A percentile compares a stretch with the other conserved stretches of the same genome.
phyloP scores from a whole-genome alignment of 2,888 invertebrate genomes.

The Malthinus seriepunctatus region DNA sequence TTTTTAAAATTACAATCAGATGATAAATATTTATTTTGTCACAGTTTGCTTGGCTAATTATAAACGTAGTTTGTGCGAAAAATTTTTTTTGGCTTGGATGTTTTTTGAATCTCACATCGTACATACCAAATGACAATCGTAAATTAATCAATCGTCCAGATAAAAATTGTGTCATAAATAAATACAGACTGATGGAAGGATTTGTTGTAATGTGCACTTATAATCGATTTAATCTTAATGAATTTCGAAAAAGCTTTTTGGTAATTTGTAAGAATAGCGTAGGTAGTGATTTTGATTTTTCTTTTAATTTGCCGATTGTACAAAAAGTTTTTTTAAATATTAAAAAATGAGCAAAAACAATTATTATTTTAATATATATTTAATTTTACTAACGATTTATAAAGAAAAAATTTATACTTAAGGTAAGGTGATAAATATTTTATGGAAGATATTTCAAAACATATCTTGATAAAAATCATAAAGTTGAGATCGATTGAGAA shows the following conservation, averaged over 20 bases:
- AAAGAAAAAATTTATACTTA: conserved; percentile 11
- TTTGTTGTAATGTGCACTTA: no score
- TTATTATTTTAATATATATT: conserved; percentile 18
- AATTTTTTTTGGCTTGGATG: conserved; percentile 1
- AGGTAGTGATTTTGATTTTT: conserved; percentile 6
- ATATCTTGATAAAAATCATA: conserved; percentile 15
- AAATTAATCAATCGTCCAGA: no score
- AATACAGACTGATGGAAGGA: conserved; percentile 7
- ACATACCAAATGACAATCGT: no score
- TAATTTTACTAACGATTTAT: conserved; percentile 19
- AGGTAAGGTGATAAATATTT: conserved; percentile 18
- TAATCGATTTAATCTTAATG: no score
- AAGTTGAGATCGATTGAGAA: conserved; percentile 14
- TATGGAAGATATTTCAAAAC: conserved; percentile 21
- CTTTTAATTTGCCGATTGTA: conserved; percentile 4
- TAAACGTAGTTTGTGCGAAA: neutral
- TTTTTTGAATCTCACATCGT: no score
- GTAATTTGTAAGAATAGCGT: conserved; percentile 9
- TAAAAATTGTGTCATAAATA: no score
- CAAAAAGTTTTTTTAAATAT: conserved; percentile 12
- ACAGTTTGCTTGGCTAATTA: neutral
- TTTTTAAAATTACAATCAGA: neutral
- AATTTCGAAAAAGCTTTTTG: neutral
- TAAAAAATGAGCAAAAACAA: conserved; percentile 6
- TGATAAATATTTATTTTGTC: neutral